These are phyloP conservation scores for Palythoa caribaeorum DNA, from an alignment of 92 coral and sea anemone genomes.

Conservation along the genomic window DNA sequence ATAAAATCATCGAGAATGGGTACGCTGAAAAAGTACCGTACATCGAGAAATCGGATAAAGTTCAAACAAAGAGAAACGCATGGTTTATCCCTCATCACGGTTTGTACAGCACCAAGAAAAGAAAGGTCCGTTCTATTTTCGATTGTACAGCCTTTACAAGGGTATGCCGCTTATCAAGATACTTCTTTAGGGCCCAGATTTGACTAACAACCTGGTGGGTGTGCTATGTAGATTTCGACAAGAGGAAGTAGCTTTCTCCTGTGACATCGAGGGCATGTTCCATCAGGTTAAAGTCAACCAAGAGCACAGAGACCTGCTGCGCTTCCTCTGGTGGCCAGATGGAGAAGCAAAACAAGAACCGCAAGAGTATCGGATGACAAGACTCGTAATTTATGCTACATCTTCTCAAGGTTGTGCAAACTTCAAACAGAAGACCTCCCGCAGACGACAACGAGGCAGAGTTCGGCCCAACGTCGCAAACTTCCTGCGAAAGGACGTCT, in stretches of 20 bases:
- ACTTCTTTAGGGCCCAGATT: no score
- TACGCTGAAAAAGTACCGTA: no score
- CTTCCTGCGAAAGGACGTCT: no score
- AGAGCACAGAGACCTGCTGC: neutral
- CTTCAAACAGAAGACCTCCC: conserved; percentile 59
- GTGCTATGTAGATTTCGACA: no score
- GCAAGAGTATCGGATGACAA: neutral
- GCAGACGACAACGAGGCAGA: conserved; percentile 53
- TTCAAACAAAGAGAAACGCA: neutral
- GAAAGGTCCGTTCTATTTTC: no score
- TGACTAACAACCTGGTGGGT: no score
- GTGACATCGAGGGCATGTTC: no score
- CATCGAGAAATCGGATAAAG: no score
- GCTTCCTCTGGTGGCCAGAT: conserved; percentile 10
- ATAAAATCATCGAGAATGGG: no score
- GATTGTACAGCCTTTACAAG: no score
- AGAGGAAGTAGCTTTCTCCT: no score
- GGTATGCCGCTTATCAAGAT: neutral
- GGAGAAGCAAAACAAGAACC: conserved; percentile 12
- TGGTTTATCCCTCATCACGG: conserved; percentile 76
- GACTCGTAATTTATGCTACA: conserved; percentile 65
- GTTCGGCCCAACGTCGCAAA: conserved; percentile 53
- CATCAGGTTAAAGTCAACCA: neutral
- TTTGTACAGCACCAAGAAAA: conserved; percentile 15
- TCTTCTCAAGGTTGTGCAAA: conserved; percentile 74